phyloP scores from a whole-genome alignment of 23 tunicate species.

The Styela plicata region DNA sequence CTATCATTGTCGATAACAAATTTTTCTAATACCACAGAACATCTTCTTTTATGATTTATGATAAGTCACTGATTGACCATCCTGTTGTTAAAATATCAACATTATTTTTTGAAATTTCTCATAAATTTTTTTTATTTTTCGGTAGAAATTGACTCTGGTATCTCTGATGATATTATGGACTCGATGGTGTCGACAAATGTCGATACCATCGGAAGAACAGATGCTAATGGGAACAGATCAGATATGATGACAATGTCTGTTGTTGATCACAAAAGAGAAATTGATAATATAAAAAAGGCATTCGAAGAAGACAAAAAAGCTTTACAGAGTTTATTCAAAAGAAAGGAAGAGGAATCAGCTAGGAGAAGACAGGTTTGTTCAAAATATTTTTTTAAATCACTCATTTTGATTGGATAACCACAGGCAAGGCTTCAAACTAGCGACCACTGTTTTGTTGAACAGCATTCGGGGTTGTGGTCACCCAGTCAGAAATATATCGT shows the following conservation, averaged over 20 bases:
- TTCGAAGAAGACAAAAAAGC: slow-evolving; percentile 36
- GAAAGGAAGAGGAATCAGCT: slow-evolving; percentile 55
- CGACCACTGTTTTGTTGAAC: too few relatives aligned
- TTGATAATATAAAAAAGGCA: background rate
- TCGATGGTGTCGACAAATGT: slow-evolving; percentile 35
- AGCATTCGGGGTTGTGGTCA: too few relatives aligned
- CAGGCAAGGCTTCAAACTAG: too few relatives aligned
- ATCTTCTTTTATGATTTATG: too few relatives aligned
- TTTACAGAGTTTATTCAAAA: slow-evolving; percentile 42
- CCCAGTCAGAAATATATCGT: too few relatives aligned
- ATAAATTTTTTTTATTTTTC: background rate
- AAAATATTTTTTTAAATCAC: too few relatives aligned
- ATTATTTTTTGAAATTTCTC: background rate
- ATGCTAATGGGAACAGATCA: background rate
- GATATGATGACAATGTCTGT: slow-evolving; percentile 27
- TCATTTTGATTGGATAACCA: too few relatives aligned
- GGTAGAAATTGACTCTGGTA: slow-evolving; percentile 8
- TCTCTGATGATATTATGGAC: slow-evolving; percentile 53
- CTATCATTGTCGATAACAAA: too few relatives aligned
- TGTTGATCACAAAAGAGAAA: slow-evolving; percentile 16
- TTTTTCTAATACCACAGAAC: too few relatives aligned
- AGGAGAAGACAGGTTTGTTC: slow-evolving; percentile 72
- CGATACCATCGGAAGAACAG: background rate
- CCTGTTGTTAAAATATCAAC: too few relatives aligned
- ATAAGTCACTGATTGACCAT: too few relatives aligned